A percentile compares a stretch with the other conserved stretches of the same genome.
These are phyloP conservation scores for Ophiothrix spiculata DNA, from an alignment of 35 echinoderm and acorn worm species.

Conservation along the genomic window DNA sequence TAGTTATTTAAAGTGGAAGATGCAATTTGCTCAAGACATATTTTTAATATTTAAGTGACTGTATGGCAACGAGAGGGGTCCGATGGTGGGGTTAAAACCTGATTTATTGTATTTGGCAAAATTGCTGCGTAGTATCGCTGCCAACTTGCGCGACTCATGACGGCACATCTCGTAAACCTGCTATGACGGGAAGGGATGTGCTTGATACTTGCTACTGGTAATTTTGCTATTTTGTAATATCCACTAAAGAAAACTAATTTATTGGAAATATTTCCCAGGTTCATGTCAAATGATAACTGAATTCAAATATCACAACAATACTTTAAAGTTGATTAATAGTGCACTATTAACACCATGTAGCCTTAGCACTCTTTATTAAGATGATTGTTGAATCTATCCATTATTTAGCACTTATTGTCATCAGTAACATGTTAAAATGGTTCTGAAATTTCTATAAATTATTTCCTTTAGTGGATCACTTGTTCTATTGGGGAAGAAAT, in stretches of 20 bases:
- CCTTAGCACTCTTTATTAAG: too few species aligned
- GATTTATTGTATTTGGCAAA: neutral
- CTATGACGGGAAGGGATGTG: slow-evolving; percentile 10
- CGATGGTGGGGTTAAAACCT: slow-evolving; percentile 50
- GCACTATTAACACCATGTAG: too few species aligned
- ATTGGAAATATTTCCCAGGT: too few species aligned
- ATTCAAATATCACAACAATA: too few species aligned
- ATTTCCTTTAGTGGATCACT: too few species aligned
- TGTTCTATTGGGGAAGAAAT: too few species aligned
- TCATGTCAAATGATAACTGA: too few species aligned
- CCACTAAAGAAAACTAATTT: neutral
- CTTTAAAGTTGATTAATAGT: too few species aligned
- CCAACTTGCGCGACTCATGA: slow-evolving; percentile 37
- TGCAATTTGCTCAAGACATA: neutral
- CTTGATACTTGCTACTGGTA: slow-evolving; percentile 12
- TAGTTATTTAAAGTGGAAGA: neutral
- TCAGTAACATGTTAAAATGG: too few species aligned
- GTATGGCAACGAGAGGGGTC: neutral
- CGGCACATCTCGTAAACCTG: slow-evolving; percentile 31
- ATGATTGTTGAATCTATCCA: too few species aligned
- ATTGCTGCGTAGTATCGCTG: slow-evolving; percentile 16
- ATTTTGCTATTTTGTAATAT: neutral
- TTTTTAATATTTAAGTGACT: neutral
- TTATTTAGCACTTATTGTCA: too few species aligned
- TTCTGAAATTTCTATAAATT: too few species aligned